Percentiles rank a stretch among this genome's conserved stretches.
Conservation (phyloP, 2,888 invertebrate species). For the Meiosimyza platycephala region DNA sequence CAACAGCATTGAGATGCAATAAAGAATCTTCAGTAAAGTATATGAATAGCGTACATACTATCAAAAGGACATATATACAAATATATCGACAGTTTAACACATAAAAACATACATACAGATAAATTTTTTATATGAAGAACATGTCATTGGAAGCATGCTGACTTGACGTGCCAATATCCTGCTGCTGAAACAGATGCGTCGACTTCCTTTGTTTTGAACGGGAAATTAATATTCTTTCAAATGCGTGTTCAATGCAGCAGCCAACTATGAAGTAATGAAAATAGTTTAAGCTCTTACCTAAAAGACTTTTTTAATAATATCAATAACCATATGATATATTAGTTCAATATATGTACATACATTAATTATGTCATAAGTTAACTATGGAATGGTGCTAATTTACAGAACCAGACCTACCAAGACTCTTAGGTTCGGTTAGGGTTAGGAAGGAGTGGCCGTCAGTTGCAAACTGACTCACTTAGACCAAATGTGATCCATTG, state of each 20-base stretch:
- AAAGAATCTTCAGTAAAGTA: constrained; percentile 3
- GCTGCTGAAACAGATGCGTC: constrained; percentile 6
- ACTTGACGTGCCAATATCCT: constrained; percentile 8
- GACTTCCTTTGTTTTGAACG: constrained; percentile 3
- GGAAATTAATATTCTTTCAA: constrained; percentile 1
- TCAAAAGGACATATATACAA: constrained; percentile 8
- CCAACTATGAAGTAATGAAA: neutral
- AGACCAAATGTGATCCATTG: too few relatives aligned
- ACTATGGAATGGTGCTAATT: too few relatives aligned
- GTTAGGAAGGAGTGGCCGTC: too few relatives aligned
- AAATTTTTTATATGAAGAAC: constrained; percentile 18
- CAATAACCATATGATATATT: too few relatives aligned
- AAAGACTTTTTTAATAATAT: too few relatives aligned
- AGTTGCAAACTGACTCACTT: too few relatives aligned
- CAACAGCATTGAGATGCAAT: constrained; percentile 17
- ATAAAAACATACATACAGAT: constrained; percentile 9
- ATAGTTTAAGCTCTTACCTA: too few relatives aligned
- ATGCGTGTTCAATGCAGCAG: neutral
- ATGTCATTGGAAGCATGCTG: constrained; percentile 1
- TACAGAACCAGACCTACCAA: too few relatives aligned
- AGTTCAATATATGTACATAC: too few relatives aligned
- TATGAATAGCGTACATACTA: neutral
- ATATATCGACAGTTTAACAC: neutral
- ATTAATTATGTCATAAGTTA: too few relatives aligned
- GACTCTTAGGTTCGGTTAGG: too few relatives aligned